Evolutionary conservation across 2,797 vertebrate species (phyloP).

Genomic region (Coluber constrictor): DNA sequence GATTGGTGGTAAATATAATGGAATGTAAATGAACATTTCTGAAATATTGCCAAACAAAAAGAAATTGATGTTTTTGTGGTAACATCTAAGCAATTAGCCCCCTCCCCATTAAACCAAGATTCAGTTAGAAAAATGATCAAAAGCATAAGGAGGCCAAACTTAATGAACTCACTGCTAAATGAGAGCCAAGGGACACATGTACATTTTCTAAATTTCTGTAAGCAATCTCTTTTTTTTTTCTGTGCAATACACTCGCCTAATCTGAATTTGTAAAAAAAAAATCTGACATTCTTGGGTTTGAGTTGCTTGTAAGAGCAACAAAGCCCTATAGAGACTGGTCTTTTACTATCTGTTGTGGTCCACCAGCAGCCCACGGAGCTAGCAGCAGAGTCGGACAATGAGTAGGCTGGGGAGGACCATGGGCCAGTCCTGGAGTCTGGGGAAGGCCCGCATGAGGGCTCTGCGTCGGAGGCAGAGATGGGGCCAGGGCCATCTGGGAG

Average conservation of each 20-base stretch:
- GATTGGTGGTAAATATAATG: not conserved
- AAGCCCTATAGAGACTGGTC: not conserved
- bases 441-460: too few species aligned
- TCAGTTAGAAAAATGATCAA: not conserved
- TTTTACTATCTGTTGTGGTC: not conserved
- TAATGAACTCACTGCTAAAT: not conserved
- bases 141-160: not conserved
- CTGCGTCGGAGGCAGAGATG: too few species aligned
- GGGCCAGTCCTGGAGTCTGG: too few species aligned
- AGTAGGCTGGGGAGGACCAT: too few species aligned
- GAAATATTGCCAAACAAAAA: not conserved
- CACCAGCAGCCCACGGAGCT: too few species aligned
- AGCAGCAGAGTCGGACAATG: too few species aligned
- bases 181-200: not conserved
- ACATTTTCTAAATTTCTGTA: not conserved
- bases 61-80: not conserved
- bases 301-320: not conserved
- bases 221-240: not conserved
- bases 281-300: not conserved
- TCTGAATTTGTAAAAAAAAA: not conserved
- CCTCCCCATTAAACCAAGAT: not conserved
- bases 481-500: too few species aligned
- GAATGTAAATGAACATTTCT: not conserved
- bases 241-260: not conserved
- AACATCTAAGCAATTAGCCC: not conserved